Evolutionary conservation across 2,113 vertebrate genomes (phyloP).

Genomic region (Carettochelys insculpta): DNA sequence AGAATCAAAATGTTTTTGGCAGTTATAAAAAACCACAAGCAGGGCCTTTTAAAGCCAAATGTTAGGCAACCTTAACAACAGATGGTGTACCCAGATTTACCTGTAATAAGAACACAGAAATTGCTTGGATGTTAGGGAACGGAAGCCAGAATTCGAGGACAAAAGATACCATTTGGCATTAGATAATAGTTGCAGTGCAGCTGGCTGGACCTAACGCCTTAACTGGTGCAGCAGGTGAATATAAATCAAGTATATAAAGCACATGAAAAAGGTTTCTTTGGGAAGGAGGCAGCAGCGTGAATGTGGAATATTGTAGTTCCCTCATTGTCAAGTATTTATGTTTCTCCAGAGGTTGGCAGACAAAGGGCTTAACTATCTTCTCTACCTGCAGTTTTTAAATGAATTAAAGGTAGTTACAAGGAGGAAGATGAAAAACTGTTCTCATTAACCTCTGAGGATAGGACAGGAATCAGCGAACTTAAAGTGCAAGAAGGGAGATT

Average conservation of each 20-base stretch:
- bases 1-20: too few species aligned
- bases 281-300: neutral
- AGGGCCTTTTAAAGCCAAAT: neutral
- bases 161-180: neutral
- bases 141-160: neutral
- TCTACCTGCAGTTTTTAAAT: neutral
- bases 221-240: neutral
- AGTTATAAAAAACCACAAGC: neutral
- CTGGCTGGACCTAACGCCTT: neutral
- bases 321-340: neutral
- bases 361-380: neutral
- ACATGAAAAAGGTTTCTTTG: neutral
- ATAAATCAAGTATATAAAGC: neutral
- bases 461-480: too few species aligned
- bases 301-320: fast-evolving
- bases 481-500: too few species aligned
- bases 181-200: neutral
- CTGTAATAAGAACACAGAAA: neutral
- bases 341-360: neutral
- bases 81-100: neutral
- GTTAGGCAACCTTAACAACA: neutral
- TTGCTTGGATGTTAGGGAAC: neutral
- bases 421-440: too few species aligned
- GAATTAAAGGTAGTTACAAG: too few species aligned
- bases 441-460: too few species aligned